A percentile compares a stretch with the other conserved stretches of the same genome.
These are phyloP conservation scores for Xiphophorus maculatus DNA, from an alignment of 2,113 vertebrate genomes.

Conservation along the genomic window DNA sequence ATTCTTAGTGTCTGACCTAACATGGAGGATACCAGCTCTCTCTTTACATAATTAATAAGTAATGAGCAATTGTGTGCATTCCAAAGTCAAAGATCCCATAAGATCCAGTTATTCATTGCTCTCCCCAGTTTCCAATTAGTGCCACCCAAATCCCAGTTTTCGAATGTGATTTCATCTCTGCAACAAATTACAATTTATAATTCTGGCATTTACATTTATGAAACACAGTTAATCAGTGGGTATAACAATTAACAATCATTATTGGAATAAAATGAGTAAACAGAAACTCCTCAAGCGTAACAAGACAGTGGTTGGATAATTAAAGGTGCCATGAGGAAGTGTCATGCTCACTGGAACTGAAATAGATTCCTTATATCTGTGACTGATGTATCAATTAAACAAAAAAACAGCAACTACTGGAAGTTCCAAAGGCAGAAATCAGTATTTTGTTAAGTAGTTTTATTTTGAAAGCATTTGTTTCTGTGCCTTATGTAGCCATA, in stretches of 20 bases:
- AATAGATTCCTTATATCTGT: slow-evolving; percentile 50
- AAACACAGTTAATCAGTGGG: slow-evolving; percentile 40
- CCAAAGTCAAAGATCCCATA: slow-evolving; percentile 33
- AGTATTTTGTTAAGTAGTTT: no score
- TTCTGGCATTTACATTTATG: slow-evolving; percentile 49
- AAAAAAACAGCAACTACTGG: slow-evolving; percentile 24
- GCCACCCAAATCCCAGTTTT: slow-evolving; percentile 38
- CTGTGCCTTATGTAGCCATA: background rate
- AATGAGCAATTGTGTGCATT: slow-evolving; percentile 34
- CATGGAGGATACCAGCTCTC: background rate
- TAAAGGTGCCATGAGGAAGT: slow-evolving; percentile 31
- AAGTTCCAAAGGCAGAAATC: slow-evolving; percentile 38
- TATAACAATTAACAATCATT: slow-evolving; percentile 51
- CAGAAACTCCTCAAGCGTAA: slow-evolving; percentile 45
- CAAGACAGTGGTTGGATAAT: slow-evolving; percentile 45
- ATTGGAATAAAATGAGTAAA: slow-evolving; percentile 42
- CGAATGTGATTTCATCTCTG: slow-evolving; percentile 41
- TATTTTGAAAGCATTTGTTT: background rate
- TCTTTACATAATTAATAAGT: slow-evolving; percentile 29
- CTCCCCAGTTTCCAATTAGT: slow-evolving; percentile 39
- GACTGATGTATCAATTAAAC: slow-evolving; percentile 39
- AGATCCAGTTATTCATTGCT: slow-evolving; percentile 17
- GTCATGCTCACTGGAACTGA: slow-evolving; percentile 42
- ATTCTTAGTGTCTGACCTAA: background rate
- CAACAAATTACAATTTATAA: slow-evolving; percentile 46